phyloP scores from a whole-genome alignment of 2,888 invertebrate genomes.

The Tubulanus polymorphus region DNA sequence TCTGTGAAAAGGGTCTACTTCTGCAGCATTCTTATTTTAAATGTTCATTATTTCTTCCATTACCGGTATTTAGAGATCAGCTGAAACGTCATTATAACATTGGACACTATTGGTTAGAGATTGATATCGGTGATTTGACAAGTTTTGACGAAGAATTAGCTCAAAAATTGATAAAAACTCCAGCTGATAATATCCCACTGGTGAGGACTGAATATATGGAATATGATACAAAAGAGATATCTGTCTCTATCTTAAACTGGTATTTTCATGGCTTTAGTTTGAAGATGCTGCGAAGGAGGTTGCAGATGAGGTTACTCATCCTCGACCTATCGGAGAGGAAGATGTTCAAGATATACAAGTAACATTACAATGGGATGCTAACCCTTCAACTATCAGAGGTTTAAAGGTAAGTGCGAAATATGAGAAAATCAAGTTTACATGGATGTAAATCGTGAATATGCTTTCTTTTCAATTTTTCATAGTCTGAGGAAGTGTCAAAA shows the following conservation, averaged over 20 bases:
- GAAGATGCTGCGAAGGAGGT: constrained; percentile 92
- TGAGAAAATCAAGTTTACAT: neutral
- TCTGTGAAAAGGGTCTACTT: neutral
- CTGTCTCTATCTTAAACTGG: too few species aligned
- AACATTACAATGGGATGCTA: constrained; percentile 76
- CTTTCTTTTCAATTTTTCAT: constrained; percentile 14
- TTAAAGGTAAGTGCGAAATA: constrained; percentile 65
- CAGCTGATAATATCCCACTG: constrained; percentile 86
- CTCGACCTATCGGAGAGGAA: constrained; percentile 85
- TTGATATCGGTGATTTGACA: constrained; percentile 88
- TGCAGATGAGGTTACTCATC: constrained; percentile 92
- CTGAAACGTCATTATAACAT: constrained; percentile 90
- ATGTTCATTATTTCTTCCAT: too few species aligned
- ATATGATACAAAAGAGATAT: too few species aligned
- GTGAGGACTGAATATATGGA: too few species aligned
- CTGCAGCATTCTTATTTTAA: constrained; percentile 7
- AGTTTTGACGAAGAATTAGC: constrained; percentile 90
- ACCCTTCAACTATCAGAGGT: constrained; percentile 75
- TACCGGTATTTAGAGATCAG: constrained; percentile 69
- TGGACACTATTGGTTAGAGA: constrained; percentile 81
- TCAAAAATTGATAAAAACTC: constrained; percentile 86
- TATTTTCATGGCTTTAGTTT: constrained; percentile 59
- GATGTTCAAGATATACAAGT: constrained; percentile 88
- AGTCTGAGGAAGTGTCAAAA: constrained; percentile 90
- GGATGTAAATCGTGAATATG: neutral